A percentile compares a stretch with the other conserved stretches of the same genome.
Conservation (phyloP, 1,140 invertebrate species). For the Drosophila baimaii region DNA sequence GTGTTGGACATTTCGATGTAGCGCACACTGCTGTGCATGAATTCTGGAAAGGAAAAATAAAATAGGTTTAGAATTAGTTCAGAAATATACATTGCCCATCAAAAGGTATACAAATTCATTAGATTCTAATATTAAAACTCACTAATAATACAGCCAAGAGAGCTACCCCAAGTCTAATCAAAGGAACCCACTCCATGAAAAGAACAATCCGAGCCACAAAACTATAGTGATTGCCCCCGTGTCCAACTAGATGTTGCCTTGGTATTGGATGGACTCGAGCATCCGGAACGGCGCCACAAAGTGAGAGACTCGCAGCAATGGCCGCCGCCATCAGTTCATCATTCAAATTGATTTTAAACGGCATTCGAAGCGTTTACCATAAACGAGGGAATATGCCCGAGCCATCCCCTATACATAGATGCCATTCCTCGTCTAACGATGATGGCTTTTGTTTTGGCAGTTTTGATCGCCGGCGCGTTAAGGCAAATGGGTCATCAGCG, state of each 20-base stretch:
- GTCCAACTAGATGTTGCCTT: slow-evolving; percentile 4
- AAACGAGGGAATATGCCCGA: slow-evolving; percentile 50
- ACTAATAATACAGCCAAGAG: background rate
- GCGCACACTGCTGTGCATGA: slow-evolving; percentile 84
- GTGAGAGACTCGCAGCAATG: slow-evolving; percentile 23
- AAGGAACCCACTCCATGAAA: too few relatives aligned
- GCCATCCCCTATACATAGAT: slow-evolving; percentile 14
- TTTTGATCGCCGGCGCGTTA: slow-evolving; percentile 78
- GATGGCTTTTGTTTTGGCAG: slow-evolving; percentile 81
- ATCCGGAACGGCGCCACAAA: slow-evolving; percentile 20
- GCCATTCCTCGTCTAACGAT: slow-evolving; percentile 62
- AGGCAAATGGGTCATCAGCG: slow-evolving; percentile 79
- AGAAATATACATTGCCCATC: too few relatives aligned
- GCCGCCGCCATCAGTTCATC: slow-evolving; percentile 66
- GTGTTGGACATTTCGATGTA: slow-evolving; percentile 86
- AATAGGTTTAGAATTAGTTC: too few relatives aligned
- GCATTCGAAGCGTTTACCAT: slow-evolving; percentile 76
- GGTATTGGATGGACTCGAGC: slow-evolving; percentile 16
- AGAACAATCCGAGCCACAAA: too few relatives aligned
- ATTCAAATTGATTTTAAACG: slow-evolving; percentile 82
- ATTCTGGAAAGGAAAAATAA: slow-evolving; percentile 72
- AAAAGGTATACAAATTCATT: too few relatives aligned
- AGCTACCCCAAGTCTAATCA: too few relatives aligned
- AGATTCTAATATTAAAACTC: background rate
- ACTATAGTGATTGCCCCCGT: background rate